Base-by-base conservation (phyloP, 2,113 vertebrate genomes). In the Empidonax alnorum region DNA sequence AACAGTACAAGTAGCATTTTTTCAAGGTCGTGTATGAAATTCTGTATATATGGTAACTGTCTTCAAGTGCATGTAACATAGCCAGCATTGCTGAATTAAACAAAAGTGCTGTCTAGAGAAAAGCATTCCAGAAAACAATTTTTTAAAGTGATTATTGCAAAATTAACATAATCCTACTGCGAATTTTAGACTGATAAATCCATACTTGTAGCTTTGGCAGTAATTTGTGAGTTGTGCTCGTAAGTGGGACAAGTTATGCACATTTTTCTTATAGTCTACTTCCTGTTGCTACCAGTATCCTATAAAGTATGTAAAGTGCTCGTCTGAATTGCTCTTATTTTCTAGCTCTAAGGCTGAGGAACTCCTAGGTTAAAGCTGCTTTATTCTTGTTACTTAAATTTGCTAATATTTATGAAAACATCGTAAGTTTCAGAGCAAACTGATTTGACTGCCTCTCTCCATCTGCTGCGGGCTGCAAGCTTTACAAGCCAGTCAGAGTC, bases 241-340 rank as follows among this genome's bases (percentile, higher is more conserved):
- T 18, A 19, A 17, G 8, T 0, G 0, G 22, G 31, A 41, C 11
- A 82, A 74, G 7, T 46, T 46, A 31, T 12, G 17, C 2, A 7
- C 1, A 31, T 91, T 95, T 79, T 12, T 61, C 10, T 49, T 59
- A 17, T 5, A n/a, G 11, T 20, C 28, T 58, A 8, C 6, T 37
- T 86, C 18, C 18, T 61, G 8, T 39, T 50, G 10, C 33, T 80
- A 42, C n/a, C 23, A 44, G 12, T 59, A 53, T 12, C 8, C 7
- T 49, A 44, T 6, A 56, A 12, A 30, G 3, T 20, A 84, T 23
- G 6, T 69, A 68, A 63, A 56, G 6, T 11, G 3, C 33, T 41
- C 17, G 49, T 24, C 31, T 85, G 37, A 75, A 72, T 27, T 78
- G 10, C 23, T 76, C 27, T 69, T 35, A 33, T 47, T 77, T 80